These are phyloP conservation scores for Brachypalpus laphriformis DNA, from an alignment of 2,888 invertebrate species.

Conservation along the genomic window DNA sequence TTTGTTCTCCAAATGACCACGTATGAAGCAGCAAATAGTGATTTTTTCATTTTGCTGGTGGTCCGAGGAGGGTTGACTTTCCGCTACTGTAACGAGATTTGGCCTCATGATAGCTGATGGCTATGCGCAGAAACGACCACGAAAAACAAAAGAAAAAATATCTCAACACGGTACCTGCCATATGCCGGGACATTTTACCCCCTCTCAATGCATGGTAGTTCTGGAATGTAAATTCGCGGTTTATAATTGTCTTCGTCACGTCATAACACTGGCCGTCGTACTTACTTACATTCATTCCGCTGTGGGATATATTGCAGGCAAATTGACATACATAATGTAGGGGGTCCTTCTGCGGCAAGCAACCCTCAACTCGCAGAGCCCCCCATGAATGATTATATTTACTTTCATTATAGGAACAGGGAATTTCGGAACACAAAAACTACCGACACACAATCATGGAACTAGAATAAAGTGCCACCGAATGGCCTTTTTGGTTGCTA, in stretches of 20 bases:
- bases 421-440: slow-evolving; percentile 43
- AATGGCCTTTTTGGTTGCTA: slow-evolving; percentile 46
- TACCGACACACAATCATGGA: slow-evolving; percentile 10
- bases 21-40: slow-evolving; percentile 35
- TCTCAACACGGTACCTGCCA: slow-evolving; percentile 35
- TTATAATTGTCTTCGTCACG: slow-evolving; percentile 73
- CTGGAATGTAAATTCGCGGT: slow-evolving; percentile 66
- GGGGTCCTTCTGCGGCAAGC: slow-evolving; percentile 16
- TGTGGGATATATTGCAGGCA: slow-evolving; percentile 41
- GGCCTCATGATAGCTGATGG: slow-evolving; percentile 50
- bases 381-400: slow-evolving; percentile 41
- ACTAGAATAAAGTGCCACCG: slow-evolving; percentile 46
- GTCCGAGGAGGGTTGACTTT: slow-evolving; percentile 36
- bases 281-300: neutral
- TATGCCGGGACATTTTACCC: slow-evolving; percentile 36
- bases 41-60: slow-evolving; percentile 47
- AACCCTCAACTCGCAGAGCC: slow-evolving; percentile 17
- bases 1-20: too few relatives aligned
- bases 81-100: slow-evolving; percentile 67
- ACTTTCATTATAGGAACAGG: slow-evolving; percentile 56
- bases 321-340: slow-evolving; percentile 36
- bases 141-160: slow-evolving; percentile 5
- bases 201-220: slow-evolving; percentile 9
- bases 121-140: slow-evolving; percentile 54
- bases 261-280: slow-evolving; percentile 44